These are phyloP conservation scores for Sitobion miscanthi DNA, from an alignment of 1,140 invertebrate species.

Conservation along the genomic window DNA sequence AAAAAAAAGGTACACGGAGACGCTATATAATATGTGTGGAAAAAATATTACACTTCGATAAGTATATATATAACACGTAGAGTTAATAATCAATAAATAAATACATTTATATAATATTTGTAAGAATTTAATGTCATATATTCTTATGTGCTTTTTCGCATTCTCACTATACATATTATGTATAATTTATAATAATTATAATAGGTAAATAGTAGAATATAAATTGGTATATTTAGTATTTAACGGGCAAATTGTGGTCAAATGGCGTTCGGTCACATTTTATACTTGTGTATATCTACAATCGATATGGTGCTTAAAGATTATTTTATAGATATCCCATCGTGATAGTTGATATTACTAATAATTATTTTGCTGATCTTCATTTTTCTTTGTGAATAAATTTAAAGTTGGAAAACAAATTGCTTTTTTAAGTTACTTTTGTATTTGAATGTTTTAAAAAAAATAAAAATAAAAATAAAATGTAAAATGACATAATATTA, in stretches of 20 bases:
- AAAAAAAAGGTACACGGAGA: no score
- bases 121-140: neutral
- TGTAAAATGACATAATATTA: no score
- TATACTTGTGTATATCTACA: neutral
- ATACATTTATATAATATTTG: no score
- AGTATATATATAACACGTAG: no score
- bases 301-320: neutral
- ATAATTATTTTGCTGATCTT: neutral
- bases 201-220: neutral
- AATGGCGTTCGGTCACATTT: neutral
- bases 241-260: neutral
- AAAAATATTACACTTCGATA: no score
- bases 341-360: neutral
- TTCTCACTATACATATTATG: neutral
- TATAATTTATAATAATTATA: neutral
- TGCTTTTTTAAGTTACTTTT: neutral
- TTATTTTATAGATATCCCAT: neutral
- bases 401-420: neutral
- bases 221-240: neutral
- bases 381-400: neutral
- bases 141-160: no score
- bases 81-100: no score
- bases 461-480: no score
- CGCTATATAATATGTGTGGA: no score
- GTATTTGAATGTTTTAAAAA: neutral